A percentile compares a stretch with the other conserved stretches of the same genome.
phyloP scores from a whole-genome alignment of 2,797 vertebrate genomes.

The Dipus sagitta region DNA sequence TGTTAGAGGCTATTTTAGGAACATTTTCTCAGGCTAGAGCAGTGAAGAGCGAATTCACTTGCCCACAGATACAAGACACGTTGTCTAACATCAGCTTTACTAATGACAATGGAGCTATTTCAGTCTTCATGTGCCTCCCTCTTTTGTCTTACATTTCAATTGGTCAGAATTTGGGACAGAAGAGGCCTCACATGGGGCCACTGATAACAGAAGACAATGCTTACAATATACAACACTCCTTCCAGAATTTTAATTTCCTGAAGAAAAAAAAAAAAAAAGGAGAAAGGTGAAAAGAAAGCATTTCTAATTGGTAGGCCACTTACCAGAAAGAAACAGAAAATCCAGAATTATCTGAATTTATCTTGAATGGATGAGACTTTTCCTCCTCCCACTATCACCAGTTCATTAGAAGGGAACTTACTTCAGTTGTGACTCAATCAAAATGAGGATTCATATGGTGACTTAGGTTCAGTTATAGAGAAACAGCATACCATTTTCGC shows the following conservation, averaged over 20 bases:
- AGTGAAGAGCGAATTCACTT: not conserved
- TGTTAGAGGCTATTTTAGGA: conserved; percentile 49
- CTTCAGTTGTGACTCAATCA: not conserved
- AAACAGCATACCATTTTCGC: not conserved
- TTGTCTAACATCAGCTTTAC: conserved; percentile 21
- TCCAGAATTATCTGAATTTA: not conserved
- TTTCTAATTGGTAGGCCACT: not conserved
- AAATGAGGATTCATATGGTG: not conserved
- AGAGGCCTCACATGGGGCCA: not conserved
- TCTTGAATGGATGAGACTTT: not conserved
- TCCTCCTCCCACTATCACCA: not conserved
- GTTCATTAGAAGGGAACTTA: not conserved
- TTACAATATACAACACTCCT: not conserved
- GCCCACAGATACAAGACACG: not conserved
- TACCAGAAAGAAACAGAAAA: conserved; percentile 10
- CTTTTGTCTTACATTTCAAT: conserved; percentile 12
- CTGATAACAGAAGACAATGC: not conserved
- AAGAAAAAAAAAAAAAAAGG: not conserved
- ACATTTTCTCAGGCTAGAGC: conserved; percentile 31
- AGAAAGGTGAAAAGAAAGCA: not conserved
- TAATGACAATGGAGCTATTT: conserved; percentile 14
- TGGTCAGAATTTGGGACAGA: conserved; percentile 29
- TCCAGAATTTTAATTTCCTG: not conserved
- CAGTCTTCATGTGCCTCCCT: not conserved
- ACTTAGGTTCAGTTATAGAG: not conserved